Conservation (phyloP, 2,113 vertebrate genomes). For the Emberiza fucata region DNA sequence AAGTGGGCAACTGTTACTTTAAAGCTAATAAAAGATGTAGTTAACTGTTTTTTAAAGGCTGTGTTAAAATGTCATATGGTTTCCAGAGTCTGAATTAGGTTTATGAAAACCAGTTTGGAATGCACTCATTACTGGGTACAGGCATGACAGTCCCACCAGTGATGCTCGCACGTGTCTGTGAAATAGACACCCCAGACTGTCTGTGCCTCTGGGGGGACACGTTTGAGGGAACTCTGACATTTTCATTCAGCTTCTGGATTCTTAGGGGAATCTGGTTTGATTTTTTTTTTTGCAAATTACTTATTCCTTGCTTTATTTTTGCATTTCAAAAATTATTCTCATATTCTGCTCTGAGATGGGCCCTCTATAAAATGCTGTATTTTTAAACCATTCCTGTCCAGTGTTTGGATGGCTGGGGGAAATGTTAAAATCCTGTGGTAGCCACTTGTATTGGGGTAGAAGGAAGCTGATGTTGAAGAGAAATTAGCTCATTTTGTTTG, state of each 20-base stretch:
- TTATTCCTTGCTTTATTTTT: neutral
- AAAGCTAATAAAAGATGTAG: neutral
- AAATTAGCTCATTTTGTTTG: neutral
- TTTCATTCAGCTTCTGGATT: neutral
- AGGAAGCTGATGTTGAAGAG: neutral
- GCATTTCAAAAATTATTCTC: neutral
- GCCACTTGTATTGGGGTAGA: neutral
- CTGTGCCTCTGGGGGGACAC: neutral
- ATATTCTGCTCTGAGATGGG: neutral
- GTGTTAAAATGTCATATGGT: neutral
- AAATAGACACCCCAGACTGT: neutral
- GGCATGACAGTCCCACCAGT: neutral
- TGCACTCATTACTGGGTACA: rapidly evolving
- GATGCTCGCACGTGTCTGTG: neutral
- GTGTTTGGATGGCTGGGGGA: neutral
- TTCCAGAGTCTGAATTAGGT: neutral
- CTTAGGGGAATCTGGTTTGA: neutral
- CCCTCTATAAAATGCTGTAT: neutral
- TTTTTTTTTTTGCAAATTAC: neutral
- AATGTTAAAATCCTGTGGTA: neutral
- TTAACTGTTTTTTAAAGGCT: neutral
- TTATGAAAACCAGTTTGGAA: neutral
- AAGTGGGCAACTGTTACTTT: neutral
- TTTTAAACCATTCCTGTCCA: neutral
- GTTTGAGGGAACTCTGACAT: neutral